Conservation (phyloP, 2,888 invertebrate genomes). For the Nephrotoma flavescens region DNA sequence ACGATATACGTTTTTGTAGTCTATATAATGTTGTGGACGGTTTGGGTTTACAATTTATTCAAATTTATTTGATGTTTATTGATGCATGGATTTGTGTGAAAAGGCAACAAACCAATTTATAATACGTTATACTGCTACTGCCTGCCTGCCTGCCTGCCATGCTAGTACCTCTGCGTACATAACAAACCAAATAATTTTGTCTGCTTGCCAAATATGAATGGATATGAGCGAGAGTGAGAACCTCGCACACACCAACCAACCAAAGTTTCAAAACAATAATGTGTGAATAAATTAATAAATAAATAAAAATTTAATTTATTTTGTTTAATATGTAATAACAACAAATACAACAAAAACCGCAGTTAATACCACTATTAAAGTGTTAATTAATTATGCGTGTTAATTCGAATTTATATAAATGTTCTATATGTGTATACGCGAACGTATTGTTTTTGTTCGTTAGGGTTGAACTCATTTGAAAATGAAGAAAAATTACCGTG, state of each 20-base stretch:
- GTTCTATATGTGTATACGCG: neutral
- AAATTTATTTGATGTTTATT: neutral
- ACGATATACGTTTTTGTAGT: neutral
- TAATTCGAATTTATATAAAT: neutral
- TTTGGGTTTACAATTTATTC: neutral
- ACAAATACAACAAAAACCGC: neutral
- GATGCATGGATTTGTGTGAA: neutral
- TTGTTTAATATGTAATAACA: neutral
- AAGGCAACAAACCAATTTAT: neutral
- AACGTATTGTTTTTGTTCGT: neutral
- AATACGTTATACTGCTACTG: neutral
- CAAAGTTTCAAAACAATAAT: neutral
- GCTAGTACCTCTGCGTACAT: neutral
- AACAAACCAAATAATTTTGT: neutral
- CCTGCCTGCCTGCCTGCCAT: no score
- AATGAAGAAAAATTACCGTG: neutral
- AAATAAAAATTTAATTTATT: neutral
- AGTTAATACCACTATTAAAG: neutral
- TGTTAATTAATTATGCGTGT: neutral
- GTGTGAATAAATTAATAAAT: neutral
- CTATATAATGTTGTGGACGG: neutral
- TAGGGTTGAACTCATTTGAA: neutral
- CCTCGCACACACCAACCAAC: neutral
- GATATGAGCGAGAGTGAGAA: neutral
- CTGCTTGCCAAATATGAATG: neutral